phyloP scores from a whole-genome alignment of 1,140 invertebrate species.

The Megalonaias nervosa region DNA sequence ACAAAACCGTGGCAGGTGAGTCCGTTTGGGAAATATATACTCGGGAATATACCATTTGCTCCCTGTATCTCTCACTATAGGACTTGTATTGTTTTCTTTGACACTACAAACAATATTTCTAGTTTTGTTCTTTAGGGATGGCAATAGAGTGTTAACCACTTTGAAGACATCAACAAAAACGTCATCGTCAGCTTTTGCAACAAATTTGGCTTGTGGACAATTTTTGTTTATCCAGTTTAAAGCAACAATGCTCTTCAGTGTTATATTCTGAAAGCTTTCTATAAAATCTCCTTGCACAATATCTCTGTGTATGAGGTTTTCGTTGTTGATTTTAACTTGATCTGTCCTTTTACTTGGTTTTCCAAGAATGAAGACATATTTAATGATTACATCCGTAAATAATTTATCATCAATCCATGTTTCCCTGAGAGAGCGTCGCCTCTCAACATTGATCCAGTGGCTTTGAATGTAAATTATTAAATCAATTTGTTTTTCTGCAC shows the following conservation, averaged over 20 bases:
- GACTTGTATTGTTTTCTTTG: conserved; percentile 30
- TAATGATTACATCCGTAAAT: conserved; percentile 35
- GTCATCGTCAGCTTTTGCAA: conserved; percentile 94
- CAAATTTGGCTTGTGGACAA: conserved; percentile 79
- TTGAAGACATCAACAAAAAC: conserved; percentile 79
- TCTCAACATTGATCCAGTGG: conserved; percentile 15
- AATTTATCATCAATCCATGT: conserved; percentile 50
- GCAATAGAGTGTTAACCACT: conserved; percentile 52
- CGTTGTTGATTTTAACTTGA: conserved; percentile 43
- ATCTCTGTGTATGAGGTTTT: conserved; percentile 57
- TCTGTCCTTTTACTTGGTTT: conserved; percentile 67
- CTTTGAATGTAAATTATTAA: conserved; percentile 31
- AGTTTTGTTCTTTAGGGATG: conserved; percentile 21
- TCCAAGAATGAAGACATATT: conserved; percentile 81
- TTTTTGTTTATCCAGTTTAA: conserved; percentile 81
- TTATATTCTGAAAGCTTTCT: conserved; percentile 58
- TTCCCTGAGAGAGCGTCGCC: conserved; percentile 44
- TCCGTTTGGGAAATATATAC: conserved; percentile 57
- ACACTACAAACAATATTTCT: conserved; percentile 44
- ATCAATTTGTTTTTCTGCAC: neutral
- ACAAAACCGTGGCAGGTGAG: conserved; percentile 65
- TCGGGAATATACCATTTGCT: conserved; percentile 70
- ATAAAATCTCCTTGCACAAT: conserved; percentile 62
- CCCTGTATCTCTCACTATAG: conserved; percentile 52
- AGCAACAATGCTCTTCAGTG: conserved; percentile 82